Evolutionary conservation across 1,140 invertebrate species (phyloP), one percentile per base, ranked within the genome.

Genomic region (Drosophila pseudoobscura): DNA sequence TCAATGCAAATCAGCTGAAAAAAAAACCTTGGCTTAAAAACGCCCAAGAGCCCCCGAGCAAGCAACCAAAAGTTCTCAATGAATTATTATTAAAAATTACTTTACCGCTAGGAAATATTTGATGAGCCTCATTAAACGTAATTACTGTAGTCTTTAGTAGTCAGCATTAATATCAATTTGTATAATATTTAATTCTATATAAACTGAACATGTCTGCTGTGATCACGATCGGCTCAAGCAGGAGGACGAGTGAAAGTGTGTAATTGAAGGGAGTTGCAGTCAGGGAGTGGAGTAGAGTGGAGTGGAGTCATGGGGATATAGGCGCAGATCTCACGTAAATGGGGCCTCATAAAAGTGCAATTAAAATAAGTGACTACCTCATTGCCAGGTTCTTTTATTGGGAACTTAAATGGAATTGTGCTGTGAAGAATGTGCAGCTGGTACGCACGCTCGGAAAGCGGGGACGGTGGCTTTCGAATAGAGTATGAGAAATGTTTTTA

Each of bases 1-100:
- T 84, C 62, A 80, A 84, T 84, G 80, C 77, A 87, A 84, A 84
- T 84, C 11, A 13, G 35, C 11, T 58, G 51, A 62, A 20, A 45
- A 20, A 45, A 22, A 79, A 68, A 43, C 80, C 80, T 84, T 84
- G 80, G 52, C 52, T 57, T 26, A 24, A 35, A 79, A 68, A 76
- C 26, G 54, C 59, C 47, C 43, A 64, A 74, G 60, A 74, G 47
- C 49, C 31, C 52, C 31, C 43, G 29, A 46, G 26, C 20, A 50
- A 3, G 24, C 54, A 6, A 45, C 41, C 35, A 39, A 39, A 39
- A 39, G 39, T 69, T 56, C 51, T 52, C 63, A 69, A 39, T n/a
- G 43, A 5, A 20, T 26, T 66, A 66, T 68, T 56, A 68, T 13
- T 69, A 49, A 73, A 61, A 73, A 72, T 55, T 72, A 72, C 39